Evolutionary conservation across 2,113 vertebrate species (phyloP).

Genomic region (Salvelinus fontinalis): DNA sequence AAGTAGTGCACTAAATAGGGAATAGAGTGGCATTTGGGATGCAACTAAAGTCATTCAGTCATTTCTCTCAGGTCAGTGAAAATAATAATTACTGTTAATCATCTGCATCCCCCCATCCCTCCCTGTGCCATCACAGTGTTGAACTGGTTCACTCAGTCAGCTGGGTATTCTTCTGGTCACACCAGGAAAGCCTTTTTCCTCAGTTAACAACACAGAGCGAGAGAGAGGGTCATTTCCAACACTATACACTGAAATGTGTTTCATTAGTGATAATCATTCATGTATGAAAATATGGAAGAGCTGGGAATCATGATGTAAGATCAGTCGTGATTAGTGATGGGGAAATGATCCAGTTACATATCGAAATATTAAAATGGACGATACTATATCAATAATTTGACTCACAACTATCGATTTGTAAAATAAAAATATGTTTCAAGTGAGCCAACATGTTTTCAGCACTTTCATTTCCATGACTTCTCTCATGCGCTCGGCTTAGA

Average conservation of each 20-base stretch:
- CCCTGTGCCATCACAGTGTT: slow-evolving; percentile 13
- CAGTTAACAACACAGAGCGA: background rate
- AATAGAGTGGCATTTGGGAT: too few species aligned
- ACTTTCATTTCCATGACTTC: too few species aligned
- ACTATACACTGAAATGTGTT: background rate
- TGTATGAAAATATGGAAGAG: background rate
- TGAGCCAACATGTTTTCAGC: too few species aligned
- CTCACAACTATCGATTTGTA: background rate
- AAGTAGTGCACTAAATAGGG: too few species aligned
- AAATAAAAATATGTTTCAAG: too few species aligned
- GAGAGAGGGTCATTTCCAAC: background rate
- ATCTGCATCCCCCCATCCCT: background rate
- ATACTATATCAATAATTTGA: background rate
- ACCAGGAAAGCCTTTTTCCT: background rate
- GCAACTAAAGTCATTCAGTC: background rate
- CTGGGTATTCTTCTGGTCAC: background rate
- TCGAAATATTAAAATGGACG: too few species aligned
- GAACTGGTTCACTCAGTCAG: slow-evolving; percentile 9
- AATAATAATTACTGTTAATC: slow-evolving; percentile 45
- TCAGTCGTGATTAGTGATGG: too few species aligned
- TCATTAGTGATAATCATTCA: background rate
- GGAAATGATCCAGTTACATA: too few species aligned
- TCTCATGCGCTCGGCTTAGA: too few species aligned
- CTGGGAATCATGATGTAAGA: background rate
- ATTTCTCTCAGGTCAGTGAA: slow-evolving; percentile 44